Evolutionary conservation across 2,888 invertebrate species (phyloP).

Genomic region (Cartodere bifasciata): DNA sequence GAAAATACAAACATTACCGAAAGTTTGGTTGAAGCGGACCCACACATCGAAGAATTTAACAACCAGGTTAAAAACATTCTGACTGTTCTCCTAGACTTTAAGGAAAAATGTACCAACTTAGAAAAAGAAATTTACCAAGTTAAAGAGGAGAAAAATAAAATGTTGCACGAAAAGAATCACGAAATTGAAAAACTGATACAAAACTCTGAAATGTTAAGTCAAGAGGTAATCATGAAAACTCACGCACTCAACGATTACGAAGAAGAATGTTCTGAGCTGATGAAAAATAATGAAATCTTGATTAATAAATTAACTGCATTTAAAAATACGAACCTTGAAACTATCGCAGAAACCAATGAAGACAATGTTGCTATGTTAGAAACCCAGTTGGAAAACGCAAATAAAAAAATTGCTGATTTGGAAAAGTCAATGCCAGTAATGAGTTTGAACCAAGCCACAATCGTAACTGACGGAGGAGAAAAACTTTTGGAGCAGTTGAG

Average conservation of each 20-base stretch:
- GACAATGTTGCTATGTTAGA: slow-evolving; percentile 52
- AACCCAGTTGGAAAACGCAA: slow-evolving; percentile 44
- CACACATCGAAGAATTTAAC: slow-evolving; percentile 17
- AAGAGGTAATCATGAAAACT: slow-evolving; percentile 28
- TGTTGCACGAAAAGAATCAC: slow-evolving; percentile 29
- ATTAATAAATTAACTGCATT: slow-evolving; percentile 50
- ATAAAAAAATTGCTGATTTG: slow-evolving; percentile 33
- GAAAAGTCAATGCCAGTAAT: slow-evolving; percentile 23
- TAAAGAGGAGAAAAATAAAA: slow-evolving; percentile 36
- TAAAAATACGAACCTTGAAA: slow-evolving; percentile 53
- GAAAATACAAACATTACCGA: too few relatives aligned
- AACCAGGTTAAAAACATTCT: slow-evolving; percentile 40
- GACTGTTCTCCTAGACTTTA: slow-evolving; percentile 43
- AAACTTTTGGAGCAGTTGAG: slow-evolving; percentile 7
- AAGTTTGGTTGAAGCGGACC: slow-evolving; percentile 1
- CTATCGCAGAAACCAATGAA: slow-evolving; percentile 60
- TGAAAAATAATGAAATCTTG: slow-evolving; percentile 59
- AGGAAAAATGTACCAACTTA: slow-evolving; percentile 30
- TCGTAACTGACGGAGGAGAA: too few relatives aligned
- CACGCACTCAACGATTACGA: slow-evolving; percentile 38
- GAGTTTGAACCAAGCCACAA: too few relatives aligned
- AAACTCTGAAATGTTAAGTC: slow-evolving; percentile 30
- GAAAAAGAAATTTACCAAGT: slow-evolving; percentile 32
- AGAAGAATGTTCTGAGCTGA: slow-evolving; percentile 50
- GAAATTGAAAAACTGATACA: slow-evolving; percentile 32